Evolutionary conservation across 1,140 invertebrate species (phyloP).

Genomic region (Gryon sp.): DNA sequence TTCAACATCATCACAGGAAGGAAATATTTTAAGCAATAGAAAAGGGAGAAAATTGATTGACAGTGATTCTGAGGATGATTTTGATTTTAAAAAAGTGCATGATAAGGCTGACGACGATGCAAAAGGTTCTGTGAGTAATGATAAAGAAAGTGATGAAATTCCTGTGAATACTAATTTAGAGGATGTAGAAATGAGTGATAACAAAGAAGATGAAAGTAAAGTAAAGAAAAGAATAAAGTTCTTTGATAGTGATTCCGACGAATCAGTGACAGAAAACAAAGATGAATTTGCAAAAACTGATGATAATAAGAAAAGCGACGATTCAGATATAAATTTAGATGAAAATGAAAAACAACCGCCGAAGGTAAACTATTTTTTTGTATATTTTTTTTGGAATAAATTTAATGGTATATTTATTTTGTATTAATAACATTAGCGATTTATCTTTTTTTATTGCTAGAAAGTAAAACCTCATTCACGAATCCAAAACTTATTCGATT

Average conservation of each 20-base stretch:
- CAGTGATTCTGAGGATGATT: not conserved
- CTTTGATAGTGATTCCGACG: too few species aligned
- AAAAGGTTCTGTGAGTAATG: not conserved
- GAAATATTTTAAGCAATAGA: not conserved
- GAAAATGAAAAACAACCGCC: slow-evolving; percentile 9
- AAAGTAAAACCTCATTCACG: not conserved
- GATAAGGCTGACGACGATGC: not conserved
- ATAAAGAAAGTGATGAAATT: not conserved
- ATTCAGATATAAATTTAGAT: slow-evolving; percentile 8
- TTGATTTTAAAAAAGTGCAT: not conserved
- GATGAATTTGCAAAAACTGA: not conserved
- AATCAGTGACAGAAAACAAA: too few species aligned
- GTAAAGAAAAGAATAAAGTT: too few species aligned
- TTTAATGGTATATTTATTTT: not conserved
- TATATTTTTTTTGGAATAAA: not conserved
- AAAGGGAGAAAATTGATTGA: not conserved
- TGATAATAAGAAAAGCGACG: not conserved
- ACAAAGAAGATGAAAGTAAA: too few species aligned
- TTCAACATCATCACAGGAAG: not conserved
- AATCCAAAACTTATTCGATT: slow-evolving; percentile 2
- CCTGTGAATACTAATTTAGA: too few species aligned
- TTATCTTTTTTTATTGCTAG: not conserved
- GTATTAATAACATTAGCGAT: too few species aligned
- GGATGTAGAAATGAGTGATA: too few species aligned
- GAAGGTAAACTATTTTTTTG: too few species aligned